Evolutionary conservation across 2,113 vertebrate species (phyloP).

Genomic region (Zingel zingel): DNA sequence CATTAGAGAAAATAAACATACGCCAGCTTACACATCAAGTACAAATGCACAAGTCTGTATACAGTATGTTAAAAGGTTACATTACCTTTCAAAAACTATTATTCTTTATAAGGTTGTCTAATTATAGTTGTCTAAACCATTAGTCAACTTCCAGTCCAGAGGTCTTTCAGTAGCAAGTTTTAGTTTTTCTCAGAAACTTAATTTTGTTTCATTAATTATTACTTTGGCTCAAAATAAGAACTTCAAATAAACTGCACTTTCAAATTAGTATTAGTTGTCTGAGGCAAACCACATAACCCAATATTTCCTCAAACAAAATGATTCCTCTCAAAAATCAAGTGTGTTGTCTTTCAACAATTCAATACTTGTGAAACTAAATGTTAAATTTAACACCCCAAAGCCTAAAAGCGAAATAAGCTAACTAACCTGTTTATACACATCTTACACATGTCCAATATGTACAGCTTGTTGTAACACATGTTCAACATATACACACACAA

Average conservation of each 20-base stretch:
- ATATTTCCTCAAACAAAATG: neutral
- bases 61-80: constrained; percentile 6
- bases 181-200: constrained; percentile 3
- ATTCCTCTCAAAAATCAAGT: neutral
- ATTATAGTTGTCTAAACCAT: neutral
- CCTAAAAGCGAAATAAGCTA: neutral
- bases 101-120: neutral
- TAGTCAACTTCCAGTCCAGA: neutral
- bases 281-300: neutral
- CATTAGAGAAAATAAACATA: constrained; percentile 8
- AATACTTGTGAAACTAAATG: neutral
- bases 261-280: neutral
- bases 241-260: constrained; percentile 19
- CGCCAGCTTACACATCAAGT: neutral
- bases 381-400: neutral
- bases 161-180: constrained; percentile 40
- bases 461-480: constrained; percentile 4
- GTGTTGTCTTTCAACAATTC: neutral
- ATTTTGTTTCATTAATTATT: neutral
- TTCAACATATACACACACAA: constrained; percentile 8
- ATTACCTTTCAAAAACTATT: constrained; percentile 8
- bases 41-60: constrained; percentile 33
- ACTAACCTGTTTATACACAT: constrained; percentile 15
- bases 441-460: constrained; percentile 1
- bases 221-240: constrained; percentile 25